Conservation (phyloP, 2,797 vertebrate genomes). For the Bryconaethiops microstoma region DNA sequence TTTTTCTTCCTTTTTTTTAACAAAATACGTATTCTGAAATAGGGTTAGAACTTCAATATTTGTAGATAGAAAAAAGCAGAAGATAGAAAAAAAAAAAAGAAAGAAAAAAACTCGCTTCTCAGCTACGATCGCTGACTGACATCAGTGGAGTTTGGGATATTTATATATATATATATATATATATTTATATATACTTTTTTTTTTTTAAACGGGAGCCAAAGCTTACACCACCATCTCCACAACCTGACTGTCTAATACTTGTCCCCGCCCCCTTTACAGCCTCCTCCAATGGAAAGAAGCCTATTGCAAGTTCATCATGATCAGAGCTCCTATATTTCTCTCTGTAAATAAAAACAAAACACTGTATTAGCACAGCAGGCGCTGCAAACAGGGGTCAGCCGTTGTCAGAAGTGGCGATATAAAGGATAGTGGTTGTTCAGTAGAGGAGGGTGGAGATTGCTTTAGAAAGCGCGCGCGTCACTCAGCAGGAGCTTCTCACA, state of each 20-base stretch:
- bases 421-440: slow-evolving; percentile 12
- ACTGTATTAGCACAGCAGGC: slow-evolving; percentile 8
- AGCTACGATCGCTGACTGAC: slow-evolving; percentile 86
- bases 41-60: slow-evolving; percentile 91
- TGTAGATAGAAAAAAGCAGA: slow-evolving; percentile 86
- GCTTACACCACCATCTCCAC: slow-evolving; percentile 56
- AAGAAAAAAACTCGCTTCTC: slow-evolving; percentile 81
- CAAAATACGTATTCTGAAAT: slow-evolving; percentile 99
- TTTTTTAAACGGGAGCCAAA: slow-evolving; percentile 69
- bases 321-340: no score
- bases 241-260: slow-evolving; percentile 71
- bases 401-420: not conserved
- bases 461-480: not conserved
- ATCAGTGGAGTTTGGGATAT: slow-evolving; percentile 85
- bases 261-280: slow-evolving; percentile 46
- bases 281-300: slow-evolving; percentile 50
- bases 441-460: not conserved
- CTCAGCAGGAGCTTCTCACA: slow-evolving; percentile 43
- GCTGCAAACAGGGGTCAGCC: slow-evolving; percentile 53
- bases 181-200: not conserved
- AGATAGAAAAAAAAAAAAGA: slow-evolving; percentile 83
- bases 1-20: slow-evolving; percentile 72
- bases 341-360: not conserved
- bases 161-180: no score
- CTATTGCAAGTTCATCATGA: slow-evolving; percentile 65